These are phyloP conservation scores for Eunapius fragilis DNA, from an alignment of 37 sponge, comb jelly and placozoan genomes.

Conservation along the genomic window DNA sequence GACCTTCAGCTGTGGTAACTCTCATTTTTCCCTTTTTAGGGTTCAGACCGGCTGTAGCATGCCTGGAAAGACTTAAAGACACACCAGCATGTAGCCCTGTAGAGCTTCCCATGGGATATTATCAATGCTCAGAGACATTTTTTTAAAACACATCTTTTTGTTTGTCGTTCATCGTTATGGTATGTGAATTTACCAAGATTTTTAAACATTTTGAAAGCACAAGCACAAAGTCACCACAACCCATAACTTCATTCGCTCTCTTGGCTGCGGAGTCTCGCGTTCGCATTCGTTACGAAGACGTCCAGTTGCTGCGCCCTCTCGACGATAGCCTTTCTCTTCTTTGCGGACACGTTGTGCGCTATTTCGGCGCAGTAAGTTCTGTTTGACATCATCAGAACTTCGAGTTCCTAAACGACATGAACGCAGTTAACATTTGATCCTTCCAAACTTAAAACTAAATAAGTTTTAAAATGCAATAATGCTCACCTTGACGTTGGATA, in stretches of 20 bases:
- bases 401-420: conserved; percentile 74
- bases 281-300: conserved; percentile 86
- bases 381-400: conserved; percentile 96
- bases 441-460: neutral
- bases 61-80: conserved; percentile 48
- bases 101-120: conserved; percentile 30
- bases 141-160: neutral
- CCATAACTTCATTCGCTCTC: conserved; percentile 80
- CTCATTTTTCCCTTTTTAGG: neutral
- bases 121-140: conserved; percentile 28
- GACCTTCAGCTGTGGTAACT: neutral
- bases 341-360: conserved; percentile 90
- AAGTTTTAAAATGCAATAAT: too few relatives aligned
- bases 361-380: conserved; percentile 93
- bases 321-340: conserved; percentile 91
- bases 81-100: conserved; percentile 34
- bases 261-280: conserved; percentile 85
- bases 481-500: conserved; percentile 89
- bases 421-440: neutral
- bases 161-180: neutral
- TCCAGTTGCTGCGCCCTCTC: conserved; percentile 93
- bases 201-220: neutral
- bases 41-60: conserved; percentile 40
- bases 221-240: neutral
- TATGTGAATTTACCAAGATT: neutral